A percentile compares a stretch with the other conserved stretches of the same genome.
Evolutionary conservation across 2,797 vertebrate genomes (phyloP).

Genomic region (Phataginus tetradactyla): DNA sequence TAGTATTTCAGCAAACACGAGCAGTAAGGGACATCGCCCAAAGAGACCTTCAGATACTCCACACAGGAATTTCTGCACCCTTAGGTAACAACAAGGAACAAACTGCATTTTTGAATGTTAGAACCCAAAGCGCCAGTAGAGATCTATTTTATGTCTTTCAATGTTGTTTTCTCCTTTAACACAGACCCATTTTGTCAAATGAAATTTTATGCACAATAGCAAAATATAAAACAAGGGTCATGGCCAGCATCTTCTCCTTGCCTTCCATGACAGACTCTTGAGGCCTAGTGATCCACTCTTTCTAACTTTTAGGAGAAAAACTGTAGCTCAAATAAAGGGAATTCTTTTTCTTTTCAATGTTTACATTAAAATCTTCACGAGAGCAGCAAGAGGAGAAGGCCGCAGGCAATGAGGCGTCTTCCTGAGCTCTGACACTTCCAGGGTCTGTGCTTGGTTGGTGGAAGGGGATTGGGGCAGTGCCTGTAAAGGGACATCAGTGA

Average conservation of each 20-base stretch:
- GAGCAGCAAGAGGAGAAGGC: not conserved
- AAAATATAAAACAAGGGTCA: not conserved
- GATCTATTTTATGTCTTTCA: not conserved
- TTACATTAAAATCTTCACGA: not conserved
- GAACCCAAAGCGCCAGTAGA: not conserved
- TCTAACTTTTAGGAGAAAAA: constrained; percentile 20
- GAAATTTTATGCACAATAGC: not conserved
- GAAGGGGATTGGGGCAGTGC: not conserved
- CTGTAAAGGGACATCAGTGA: not conserved
- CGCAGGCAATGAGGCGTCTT: not conserved
- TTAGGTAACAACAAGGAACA: not conserved
- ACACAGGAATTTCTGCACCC: not conserved
- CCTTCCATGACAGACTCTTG: not conserved
- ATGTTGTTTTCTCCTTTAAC: not conserved
- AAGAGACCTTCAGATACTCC: not conserved
- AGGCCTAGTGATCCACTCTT: not conserved
- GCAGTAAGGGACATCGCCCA: not conserved
- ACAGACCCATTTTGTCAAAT: not conserved
- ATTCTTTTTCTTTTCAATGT: not conserved
- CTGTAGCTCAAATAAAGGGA: not conserved
- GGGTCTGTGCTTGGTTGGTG: not conserved
- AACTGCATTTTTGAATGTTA: not conserved
- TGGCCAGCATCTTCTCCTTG: not conserved
- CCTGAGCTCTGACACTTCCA: not conserved
- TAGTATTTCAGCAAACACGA: not conserved